Evolutionary conservation across 2,888 invertebrate genomes (phyloP).

Genomic region (Andrena dorsata): DNA sequence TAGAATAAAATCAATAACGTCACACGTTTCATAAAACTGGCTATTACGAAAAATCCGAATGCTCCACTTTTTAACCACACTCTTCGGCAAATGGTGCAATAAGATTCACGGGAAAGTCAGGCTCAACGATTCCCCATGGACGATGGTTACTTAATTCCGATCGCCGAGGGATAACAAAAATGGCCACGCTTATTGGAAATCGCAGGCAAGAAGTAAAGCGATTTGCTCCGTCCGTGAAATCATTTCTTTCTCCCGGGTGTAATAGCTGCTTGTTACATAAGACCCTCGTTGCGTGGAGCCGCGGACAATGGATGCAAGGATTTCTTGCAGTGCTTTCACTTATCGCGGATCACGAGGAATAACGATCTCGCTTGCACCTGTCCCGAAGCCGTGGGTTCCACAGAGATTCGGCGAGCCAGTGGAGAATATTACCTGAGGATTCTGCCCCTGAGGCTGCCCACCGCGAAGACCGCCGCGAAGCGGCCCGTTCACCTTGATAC

Average conservation of each 20-base stretch:
- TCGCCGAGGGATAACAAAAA: not conserved
- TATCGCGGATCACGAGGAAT: slow-evolving; percentile 21
- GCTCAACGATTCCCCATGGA: not conserved
- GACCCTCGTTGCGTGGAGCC: slow-evolving; percentile 23
- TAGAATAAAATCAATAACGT: not conserved
- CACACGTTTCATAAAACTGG: not conserved
- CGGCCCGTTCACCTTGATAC: slow-evolving; percentile 69
- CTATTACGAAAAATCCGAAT: not conserved
- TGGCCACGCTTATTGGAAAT: slow-evolving; percentile 19
- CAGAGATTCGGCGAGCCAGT: not conserved
- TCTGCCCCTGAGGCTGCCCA: slow-evolving; percentile 66
- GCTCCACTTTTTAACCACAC: not conserved
- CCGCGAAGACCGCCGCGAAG: slow-evolving; percentile 70
- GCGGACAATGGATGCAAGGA: slow-evolving; percentile 46
- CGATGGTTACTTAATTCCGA: slow-evolving; percentile 31
- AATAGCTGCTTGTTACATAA: slow-evolving; percentile 28
- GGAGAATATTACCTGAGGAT: slow-evolving; percentile 68
- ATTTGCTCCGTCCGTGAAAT: slow-evolving; percentile 24
- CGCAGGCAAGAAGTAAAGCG: slow-evolving; percentile 19
- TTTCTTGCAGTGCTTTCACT: slow-evolving; percentile 49
- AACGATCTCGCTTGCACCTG: slow-evolving; percentile 17
- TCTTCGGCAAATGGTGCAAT: not conserved
- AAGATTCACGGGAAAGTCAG: not conserved
- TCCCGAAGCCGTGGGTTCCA: not conserved
- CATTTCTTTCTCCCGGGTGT: slow-evolving; percentile 21